Evolutionary conservation across 2,797 vertebrate species (phyloP), one percentile per base, ranked within the genome.

Genomic region (Lindbergichthys nudifrons): DNA sequence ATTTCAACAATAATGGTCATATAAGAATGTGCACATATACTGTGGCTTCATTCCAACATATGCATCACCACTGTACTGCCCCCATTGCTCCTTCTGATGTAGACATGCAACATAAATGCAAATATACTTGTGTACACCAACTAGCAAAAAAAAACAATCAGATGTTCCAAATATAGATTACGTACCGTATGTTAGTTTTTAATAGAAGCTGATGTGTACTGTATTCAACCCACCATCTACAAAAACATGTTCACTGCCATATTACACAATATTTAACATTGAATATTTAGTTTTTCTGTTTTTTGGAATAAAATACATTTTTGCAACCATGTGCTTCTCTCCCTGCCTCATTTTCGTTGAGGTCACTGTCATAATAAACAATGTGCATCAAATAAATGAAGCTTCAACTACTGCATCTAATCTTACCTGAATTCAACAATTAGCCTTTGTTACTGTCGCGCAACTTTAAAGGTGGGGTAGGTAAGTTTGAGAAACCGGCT

Each of bases 1-100:
- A 41, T 59, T 70, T 73, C 59, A 21, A 56, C 53, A 43, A 13
- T 70, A 64, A 72, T 23, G 2, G 13, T 61, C 26, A 51, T 14
- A 11, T 32, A 56, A 21, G 30, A 42, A 68, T 0, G 5, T 46
- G 48, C 18, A 18, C 10, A 42, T 54, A 18, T 12, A 21, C 65
- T 18, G 8, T 62, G 30, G 46, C 32, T 65, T 16, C 5, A 41
- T 45, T 77, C n/a, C 56, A 67, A 52, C 19, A 0, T 9, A 8
- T 60, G 21, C 48, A n/a, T 23, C 14, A 5, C 13, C 10, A 16
- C 50, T 50, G 21, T 23, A 12, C 6, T 14, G 16, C 47, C 13
- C n/a, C 51, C 18, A 5, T 14, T 42, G 39, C 42, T 47, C 30
- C 12, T 59, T 13, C 23, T 50, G 41, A 53, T 62, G 14, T 39